Evolutionary conservation across 1,140 invertebrate genomes (phyloP), one percentile per base, ranked within the genome.

Genomic region (Luehdorfia chinensis): DNA sequence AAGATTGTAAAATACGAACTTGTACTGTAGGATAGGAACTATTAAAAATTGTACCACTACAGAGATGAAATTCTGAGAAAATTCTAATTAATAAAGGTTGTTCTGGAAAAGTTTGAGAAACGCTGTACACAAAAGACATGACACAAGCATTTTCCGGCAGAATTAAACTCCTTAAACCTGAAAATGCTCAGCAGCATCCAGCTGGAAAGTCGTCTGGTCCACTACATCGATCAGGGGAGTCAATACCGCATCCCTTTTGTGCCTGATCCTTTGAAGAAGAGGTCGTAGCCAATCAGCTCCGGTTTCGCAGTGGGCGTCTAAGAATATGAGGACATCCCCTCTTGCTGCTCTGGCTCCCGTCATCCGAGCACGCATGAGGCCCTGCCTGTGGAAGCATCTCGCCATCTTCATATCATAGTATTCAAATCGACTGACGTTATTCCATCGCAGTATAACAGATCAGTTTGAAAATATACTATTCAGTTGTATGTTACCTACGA

Each of bases 301-400:
- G n/a, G 91, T 92, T 90, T 98, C 97, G 87, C 96, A 98, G 80
- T 98, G 97, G n/a, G 96, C 95, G 87, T 98, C 97, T 23, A 98
- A 88, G 80, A 98, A 98, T n/a, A 97, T 89, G 9, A 98, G 84
- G 12, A 96, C 94, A 75, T 97, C 92, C 0, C 95, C 96, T 1
- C 77, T 84, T 4, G 96, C 94, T 32, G 87, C 84, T 37, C 91
- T 88, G 1, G 96, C 96, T 13, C 96, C 96, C 33, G 90, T 89
- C 44, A 98, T 86, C 33, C 96, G 88, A 1, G 97, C 96, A 28
- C 93, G 84, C 71, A 98, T 98, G 13, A 98, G 86, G 12, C 97
- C 97, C 62, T 93, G 88, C 45, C 89, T 90, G 58, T 13, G 21
- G 62, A 57, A 34, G 27, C 11, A 31, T 28, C n/a, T 43, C 39